phyloP scores from a whole-genome alignment of 35 echinoderm and acorn worm genomes.

The Strongylocentrotus purpuratus region DNA sequence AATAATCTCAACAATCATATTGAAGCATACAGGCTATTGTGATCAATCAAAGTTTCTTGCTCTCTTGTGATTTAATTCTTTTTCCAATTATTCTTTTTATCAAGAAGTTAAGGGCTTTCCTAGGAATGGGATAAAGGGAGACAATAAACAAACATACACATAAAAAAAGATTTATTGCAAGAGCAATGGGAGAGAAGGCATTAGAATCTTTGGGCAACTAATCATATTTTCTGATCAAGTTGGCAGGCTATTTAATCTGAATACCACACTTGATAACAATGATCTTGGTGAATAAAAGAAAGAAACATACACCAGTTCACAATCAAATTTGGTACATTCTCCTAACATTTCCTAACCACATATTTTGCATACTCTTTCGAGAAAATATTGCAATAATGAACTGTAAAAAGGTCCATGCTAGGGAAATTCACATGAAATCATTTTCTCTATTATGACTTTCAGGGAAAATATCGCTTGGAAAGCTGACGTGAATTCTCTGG shows the following conservation, averaged over 20 bases:
- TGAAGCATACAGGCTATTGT: background rate
- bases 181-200: too few relatives aligned
- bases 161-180: background rate
- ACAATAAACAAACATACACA: background rate
- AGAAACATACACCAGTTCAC: too few relatives aligned
- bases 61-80: background rate
- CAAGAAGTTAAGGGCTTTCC: background rate
- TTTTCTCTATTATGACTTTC: background rate
- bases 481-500: background rate
- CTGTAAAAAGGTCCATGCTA: too few relatives aligned
- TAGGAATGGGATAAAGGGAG: background rate
- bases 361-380: too few relatives aligned
- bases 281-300: too few relatives aligned
- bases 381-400: too few relatives aligned
- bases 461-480: background rate
- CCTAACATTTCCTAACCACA: background rate
- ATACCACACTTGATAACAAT: too few relatives aligned
- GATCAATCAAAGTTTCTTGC: background rate
- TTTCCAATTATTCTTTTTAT: background rate
- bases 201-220: too few relatives aligned
- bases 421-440: too few relatives aligned
- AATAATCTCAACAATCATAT: background rate
- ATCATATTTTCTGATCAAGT: too few relatives aligned
- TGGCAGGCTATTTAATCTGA: too few relatives aligned
- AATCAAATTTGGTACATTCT: background rate